A percentile compares a stretch with the other conserved stretches of the same genome.
Evolutionary conservation across 92 coral and sea anemone species (phyloP).

Genomic region (Phenganax stokvisi): DNA sequence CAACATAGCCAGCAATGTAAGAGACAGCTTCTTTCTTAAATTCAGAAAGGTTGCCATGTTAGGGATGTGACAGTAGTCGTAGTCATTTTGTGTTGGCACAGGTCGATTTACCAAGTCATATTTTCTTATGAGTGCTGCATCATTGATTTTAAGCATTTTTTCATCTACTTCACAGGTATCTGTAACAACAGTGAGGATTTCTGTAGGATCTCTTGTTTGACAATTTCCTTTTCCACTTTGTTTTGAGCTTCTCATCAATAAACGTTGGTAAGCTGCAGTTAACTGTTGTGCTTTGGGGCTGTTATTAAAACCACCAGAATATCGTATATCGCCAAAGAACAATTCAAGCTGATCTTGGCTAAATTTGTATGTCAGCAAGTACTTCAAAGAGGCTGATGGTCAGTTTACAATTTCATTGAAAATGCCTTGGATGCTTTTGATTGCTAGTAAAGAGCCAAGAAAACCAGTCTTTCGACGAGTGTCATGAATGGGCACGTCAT

Average conservation of each 20-base stretch:
- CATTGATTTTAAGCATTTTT: too few relatives aligned
- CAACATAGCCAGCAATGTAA: constrained; percentile 17
- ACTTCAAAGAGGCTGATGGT: not conserved
- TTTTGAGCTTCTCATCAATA: not conserved
- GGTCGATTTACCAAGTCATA: too few relatives aligned
- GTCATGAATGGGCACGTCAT: too few relatives aligned
- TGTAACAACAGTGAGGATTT: not conserved
- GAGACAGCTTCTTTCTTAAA: not conserved
- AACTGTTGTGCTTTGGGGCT: not conserved
- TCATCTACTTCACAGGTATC: not conserved
- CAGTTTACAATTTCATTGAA: not conserved
- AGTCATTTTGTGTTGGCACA: too few relatives aligned
- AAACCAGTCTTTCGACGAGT: too few relatives aligned
- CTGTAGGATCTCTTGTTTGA: not conserved
- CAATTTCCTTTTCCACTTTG: not conserved
- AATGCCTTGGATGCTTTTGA: not conserved
- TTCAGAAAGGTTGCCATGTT: not conserved
- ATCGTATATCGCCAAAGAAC: too few relatives aligned
- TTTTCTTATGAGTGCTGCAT: too few relatives aligned
- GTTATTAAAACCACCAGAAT: not conserved
- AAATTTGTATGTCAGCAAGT: constrained; percentile 7
- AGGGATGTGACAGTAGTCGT: not conserved
- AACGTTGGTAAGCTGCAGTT: not conserved
- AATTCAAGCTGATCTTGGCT: constrained; percentile 14
- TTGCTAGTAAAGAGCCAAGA: not conserved